A percentile compares a stretch with the other conserved stretches of the same genome.
Evolutionary conservation across 2,113 vertebrate genomes (phyloP).

Genomic region (Turdus rufiventris): DNA sequence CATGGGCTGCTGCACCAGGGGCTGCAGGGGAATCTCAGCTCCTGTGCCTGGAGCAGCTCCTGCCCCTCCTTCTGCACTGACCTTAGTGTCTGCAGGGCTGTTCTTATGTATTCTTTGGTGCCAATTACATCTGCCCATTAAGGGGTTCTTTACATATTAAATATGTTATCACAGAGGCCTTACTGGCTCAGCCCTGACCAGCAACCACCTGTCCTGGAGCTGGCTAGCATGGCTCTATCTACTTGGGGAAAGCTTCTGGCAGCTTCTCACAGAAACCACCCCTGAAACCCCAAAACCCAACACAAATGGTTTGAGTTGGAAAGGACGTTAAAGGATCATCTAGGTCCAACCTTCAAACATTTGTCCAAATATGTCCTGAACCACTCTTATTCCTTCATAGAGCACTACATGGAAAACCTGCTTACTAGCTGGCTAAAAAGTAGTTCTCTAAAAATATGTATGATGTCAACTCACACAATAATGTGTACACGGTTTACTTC

Average conservation of each 20-base stretch:
- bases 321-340: neutral
- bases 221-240: neutral
- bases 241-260: neutral
- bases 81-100: neutral
- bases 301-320: neutral
- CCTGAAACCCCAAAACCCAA: neutral
- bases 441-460: neutral
- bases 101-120: neutral
- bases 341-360: neutral
- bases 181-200: neutral
- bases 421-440: neutral
- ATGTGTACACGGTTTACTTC: neutral
- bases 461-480: neutral
- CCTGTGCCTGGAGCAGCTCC: rapidly evolving
- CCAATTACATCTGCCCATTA: neutral
- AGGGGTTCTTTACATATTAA: neutral
- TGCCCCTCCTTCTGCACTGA: neutral
- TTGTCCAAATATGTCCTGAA: neutral
- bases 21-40: neutral
- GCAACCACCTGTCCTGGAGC: neutral
- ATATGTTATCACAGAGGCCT: neutral
- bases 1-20: neutral
- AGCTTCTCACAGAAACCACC: neutral
- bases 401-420: neutral
- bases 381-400: neutral